phyloP scores from a whole-genome alignment of 2,888 invertebrate species.

The Drosophila flavopinicola region DNA sequence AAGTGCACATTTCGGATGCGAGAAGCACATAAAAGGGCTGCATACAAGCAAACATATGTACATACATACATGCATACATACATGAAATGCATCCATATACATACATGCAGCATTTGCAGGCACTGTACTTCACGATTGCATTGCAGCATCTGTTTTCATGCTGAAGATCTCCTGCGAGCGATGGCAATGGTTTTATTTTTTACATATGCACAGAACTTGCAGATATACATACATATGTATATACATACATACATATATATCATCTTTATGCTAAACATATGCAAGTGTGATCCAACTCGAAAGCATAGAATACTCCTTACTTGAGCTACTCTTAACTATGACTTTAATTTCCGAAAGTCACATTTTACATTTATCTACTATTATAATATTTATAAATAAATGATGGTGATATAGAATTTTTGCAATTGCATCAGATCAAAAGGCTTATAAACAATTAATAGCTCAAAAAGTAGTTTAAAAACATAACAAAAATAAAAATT shows the following conservation, averaged over 20 bases:
- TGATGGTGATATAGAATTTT: too few species aligned
- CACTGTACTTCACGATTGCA: conserved; percentile 20
- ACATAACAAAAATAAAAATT: too few species aligned
- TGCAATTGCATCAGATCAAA: too few species aligned
- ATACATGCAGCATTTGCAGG: neutral
- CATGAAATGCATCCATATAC: neutral
- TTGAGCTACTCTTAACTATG: too few species aligned
- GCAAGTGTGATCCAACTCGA: too few species aligned
- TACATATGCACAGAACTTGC: conserved; percentile 40
- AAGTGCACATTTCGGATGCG: conserved; percentile 31
- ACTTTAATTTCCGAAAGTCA: too few species aligned
- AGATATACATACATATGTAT: neutral
- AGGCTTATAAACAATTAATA: too few species aligned
- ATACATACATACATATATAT: neutral
- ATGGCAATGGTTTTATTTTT: conserved; percentile 43
- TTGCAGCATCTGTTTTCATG: conserved; percentile 8
- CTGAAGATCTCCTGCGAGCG: conserved; percentile 29
- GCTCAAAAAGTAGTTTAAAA: too few species aligned
- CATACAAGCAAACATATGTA: neutral
- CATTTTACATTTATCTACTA: too few species aligned
- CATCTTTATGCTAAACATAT: neutral
- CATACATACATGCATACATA: neutral
- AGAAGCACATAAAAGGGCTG: neutral
- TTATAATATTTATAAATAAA: too few species aligned
- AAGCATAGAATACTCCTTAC: neutral